Evolutionary conservation across 2,797 vertebrate genomes (phyloP), one percentile per base, ranked within the genome.

Genomic region (Chaenodraco wilsoni): DNA sequence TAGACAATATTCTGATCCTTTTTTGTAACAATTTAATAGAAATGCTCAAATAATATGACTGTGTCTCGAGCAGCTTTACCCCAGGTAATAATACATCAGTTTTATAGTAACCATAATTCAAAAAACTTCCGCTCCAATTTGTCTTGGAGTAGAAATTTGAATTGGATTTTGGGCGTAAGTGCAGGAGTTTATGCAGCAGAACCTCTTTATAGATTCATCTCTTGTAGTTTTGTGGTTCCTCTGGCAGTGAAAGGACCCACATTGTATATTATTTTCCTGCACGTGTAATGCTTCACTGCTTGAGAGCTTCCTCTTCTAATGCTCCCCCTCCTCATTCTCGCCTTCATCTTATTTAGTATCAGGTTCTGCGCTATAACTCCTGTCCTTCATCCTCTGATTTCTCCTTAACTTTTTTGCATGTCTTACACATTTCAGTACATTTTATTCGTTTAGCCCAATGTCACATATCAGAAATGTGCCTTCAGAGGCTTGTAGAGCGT

Each of bases 181-280:
- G 5, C 19, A 7, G 15, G 11, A 60, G 60, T 81, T 81, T 78
- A 81, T 83, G 77, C 33, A 51, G 71, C 69, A 49, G 69, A 79
- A 81, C 65, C 43, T 41, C 64, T 67, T 72, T 51, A 72, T 65
- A 8, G 50, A 56, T 44, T 33, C 23, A 59, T 64, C 40, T 59
- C 46, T 54, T 60, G 52, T 66, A 55, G 54, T 68, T 72, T 58
- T 50, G 61, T 62, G 43, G 51, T 48, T 60, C 19, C 58, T 10
- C 40, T 27, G 74, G 57, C 64, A 74, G 54, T 56, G 44, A 57
- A 65, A 62, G 17, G 44, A 52, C 62, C 41, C 37, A n/a, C 44
- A 64, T 58, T 56, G 61, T 13, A 6, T 1, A 10, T 69, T 49
- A 45, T 72, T 59, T 50, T n/a, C 14, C 50, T 13, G 1, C 45